These are phyloP conservation scores for Aptenodytes patagonicus DNA, from an alignment of 2,113 vertebrate species.

Conservation along the genomic window DNA sequence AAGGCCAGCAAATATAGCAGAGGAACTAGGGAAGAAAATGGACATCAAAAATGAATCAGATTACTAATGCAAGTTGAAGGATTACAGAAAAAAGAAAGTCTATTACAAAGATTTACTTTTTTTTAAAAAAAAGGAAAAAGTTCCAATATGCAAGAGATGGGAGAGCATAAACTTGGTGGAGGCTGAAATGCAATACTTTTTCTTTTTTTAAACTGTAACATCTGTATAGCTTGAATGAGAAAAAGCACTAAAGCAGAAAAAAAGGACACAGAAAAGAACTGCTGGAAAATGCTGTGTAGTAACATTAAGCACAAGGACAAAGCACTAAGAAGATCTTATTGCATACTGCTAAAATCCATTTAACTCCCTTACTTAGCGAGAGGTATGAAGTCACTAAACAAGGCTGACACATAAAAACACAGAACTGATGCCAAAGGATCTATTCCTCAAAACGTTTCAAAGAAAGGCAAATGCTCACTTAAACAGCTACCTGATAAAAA, in stretches of 20 bases:
- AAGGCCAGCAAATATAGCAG: not conserved
- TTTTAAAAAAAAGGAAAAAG: not conserved
- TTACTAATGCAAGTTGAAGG: not conserved
- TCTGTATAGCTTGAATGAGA: not conserved
- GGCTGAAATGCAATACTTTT: not conserved
- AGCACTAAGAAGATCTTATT: not conserved
- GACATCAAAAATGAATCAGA: not conserved
- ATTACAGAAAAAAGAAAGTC: not conserved
- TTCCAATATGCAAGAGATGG: not conserved
- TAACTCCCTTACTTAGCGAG: not conserved
- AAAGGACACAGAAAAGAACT: not conserved
- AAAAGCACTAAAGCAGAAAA: not conserved
- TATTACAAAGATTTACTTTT: not conserved
- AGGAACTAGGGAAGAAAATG: not conserved
- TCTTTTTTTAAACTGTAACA: not conserved
- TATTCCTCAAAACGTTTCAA: constrained; percentile 29
- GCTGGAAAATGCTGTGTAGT: not conserved
- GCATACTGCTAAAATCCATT: not conserved
- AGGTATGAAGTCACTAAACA: constrained; percentile 16
- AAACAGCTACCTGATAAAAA: constrained; percentile 33
- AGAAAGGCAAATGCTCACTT: not conserved
- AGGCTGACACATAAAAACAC: constrained; percentile 25
- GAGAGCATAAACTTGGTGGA: not conserved
- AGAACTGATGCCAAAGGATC: constrained; percentile 6
- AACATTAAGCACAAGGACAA: not conserved